Percentiles rank a stretch among this genome's conserved stretches.
Conservation (phyloP, 2,797 vertebrate genomes). For the Anabacerthia variegaticeps region DNA sequence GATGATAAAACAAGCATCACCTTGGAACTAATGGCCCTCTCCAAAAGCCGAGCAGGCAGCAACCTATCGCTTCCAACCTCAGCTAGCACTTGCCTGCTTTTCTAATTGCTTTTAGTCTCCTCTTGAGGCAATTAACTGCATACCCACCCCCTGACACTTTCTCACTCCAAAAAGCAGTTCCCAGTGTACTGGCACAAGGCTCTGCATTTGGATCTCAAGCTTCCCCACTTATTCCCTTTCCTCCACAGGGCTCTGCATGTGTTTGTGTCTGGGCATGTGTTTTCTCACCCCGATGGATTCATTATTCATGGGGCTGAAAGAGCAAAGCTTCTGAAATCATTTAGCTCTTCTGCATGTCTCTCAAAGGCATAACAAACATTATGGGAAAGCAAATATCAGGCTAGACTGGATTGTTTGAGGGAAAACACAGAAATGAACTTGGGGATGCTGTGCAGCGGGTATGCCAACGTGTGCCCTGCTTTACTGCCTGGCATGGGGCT, state of each 20-base stretch:
- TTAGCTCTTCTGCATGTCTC: constrained; percentile 30
- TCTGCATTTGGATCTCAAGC: neutral
- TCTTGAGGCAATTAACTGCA: constrained; percentile 4
- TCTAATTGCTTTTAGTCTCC: neutral
- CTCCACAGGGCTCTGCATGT: neutral
- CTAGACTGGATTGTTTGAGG: neutral
- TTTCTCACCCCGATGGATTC: constrained; percentile 8
- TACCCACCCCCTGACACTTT: neutral
- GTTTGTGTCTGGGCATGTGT: constrained; percentile 6
- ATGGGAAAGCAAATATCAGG: constrained; percentile 18
- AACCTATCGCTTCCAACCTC: neutral
- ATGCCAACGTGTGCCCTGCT: neutral
- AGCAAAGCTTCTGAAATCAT: constrained; percentile 35
- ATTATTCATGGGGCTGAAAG: constrained; percentile 44
- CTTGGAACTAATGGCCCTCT: neutral
- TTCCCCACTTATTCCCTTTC: neutral
- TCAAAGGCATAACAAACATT: constrained; percentile 34
- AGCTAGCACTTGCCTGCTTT: neutral
- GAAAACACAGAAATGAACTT: neutral
- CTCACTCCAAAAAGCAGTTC: neutral
- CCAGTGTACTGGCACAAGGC: neutral
- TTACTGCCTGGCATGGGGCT: neutral
- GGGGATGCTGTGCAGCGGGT: neutral
- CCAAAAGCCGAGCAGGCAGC: constrained; percentile 14
- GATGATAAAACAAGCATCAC: neutral